A percentile compares a stretch with the other conserved stretches of the same genome.
Conservation (phyloP, 1,140 invertebrate species). For the Camponotus vicinus region DNA sequence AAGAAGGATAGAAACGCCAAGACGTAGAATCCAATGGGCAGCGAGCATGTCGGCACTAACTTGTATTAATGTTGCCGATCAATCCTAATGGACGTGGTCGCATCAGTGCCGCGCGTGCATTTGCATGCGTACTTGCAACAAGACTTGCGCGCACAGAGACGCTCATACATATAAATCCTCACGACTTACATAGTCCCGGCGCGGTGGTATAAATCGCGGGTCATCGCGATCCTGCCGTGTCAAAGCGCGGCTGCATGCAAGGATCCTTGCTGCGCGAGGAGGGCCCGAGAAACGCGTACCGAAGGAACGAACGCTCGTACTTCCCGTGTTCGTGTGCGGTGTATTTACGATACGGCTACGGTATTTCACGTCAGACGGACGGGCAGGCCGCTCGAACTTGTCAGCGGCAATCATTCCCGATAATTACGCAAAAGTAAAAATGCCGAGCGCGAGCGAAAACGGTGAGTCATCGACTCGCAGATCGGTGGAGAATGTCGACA, state of each 20-base stretch:
- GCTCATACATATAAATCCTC: neutral
- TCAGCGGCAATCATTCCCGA: conserved; percentile 54
- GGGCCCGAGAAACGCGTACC: conserved; percentile 12
- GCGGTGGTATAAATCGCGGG: conserved; percentile 77
- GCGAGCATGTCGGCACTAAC: conserved; percentile 84
- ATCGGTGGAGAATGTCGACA: neutral
- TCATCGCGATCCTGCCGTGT: conserved; percentile 79
- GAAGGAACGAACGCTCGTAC: conserved; percentile 37
- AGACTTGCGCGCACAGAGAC: neutral
- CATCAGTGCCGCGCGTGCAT: conserved; percentile 81
- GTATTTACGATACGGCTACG: conserved; percentile 27
- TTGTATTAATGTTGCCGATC: conserved; percentile 85
- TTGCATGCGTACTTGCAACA: conserved; percentile 78
- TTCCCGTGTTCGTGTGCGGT: conserved; percentile 21
- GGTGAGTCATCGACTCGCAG: conserved; percentile 26
- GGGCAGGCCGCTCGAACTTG: conserved; percentile 47
- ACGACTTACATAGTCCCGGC: conserved; percentile 61
- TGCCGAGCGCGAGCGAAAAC: neutral
- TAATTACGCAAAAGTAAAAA: conserved; percentile 55
- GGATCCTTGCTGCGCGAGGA: conserved; percentile 24
- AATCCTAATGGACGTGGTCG: conserved; percentile 84
- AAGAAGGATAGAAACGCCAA: conserved; percentile 56
- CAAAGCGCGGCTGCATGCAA: conserved; percentile 66
- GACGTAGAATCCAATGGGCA: conserved; percentile 69
- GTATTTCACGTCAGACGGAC: conserved; percentile 18